Conservation (phyloP, 30 jellyfish, hydroid and myxozoan genomes). For the Morbakka virulenta region DNA sequence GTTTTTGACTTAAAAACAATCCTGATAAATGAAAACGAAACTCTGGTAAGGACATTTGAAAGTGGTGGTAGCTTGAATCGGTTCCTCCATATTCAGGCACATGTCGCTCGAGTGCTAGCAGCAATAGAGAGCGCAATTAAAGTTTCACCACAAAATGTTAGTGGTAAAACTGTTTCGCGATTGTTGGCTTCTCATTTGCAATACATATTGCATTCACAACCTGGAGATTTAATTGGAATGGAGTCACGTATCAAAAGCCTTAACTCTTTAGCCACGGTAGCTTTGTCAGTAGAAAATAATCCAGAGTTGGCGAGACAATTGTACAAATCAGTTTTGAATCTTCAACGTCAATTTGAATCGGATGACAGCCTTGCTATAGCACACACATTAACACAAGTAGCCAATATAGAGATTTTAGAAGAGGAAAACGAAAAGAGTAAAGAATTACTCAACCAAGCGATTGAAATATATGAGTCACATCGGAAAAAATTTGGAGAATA, state of each 20-base stretch:
- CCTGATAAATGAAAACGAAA: not conserved
- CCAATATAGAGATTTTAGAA: constrained; percentile 44
- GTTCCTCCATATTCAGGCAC: constrained; percentile 58
- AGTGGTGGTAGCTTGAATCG: not conserved
- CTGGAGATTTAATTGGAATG: constrained; percentile 34
- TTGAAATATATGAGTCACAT: constrained; percentile 79
- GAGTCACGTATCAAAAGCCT: constrained; percentile 35
- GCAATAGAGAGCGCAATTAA: constrained; percentile 58
- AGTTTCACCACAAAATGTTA: constrained; percentile 54
- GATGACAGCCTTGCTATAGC: constrained; percentile 58
- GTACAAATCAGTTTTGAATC: constrained; percentile 38
- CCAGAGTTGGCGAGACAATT: constrained; percentile 38
- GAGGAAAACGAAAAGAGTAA: constrained; percentile 60
- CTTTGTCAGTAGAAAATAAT: constrained; percentile 47
- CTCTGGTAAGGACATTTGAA: not conserved
- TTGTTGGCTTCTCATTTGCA: constrained; percentile 55
- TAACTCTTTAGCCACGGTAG: constrained; percentile 48
- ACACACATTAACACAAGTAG: constrained; percentile 57
- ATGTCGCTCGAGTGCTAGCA: constrained; percentile 62
- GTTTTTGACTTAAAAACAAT: not conserved
- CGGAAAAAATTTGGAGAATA: constrained; percentile 90
- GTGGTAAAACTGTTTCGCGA: constrained; percentile 60
- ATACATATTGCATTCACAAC: constrained; percentile 41
- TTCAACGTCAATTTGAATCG: constrained; percentile 17
- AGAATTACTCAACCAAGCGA: constrained; percentile 58